Percentiles rank a stretch among this genome's conserved stretches.
phyloP scores from a whole-genome alignment of 2,888 invertebrate genomes.

The Hemaris fuciformis region DNA sequence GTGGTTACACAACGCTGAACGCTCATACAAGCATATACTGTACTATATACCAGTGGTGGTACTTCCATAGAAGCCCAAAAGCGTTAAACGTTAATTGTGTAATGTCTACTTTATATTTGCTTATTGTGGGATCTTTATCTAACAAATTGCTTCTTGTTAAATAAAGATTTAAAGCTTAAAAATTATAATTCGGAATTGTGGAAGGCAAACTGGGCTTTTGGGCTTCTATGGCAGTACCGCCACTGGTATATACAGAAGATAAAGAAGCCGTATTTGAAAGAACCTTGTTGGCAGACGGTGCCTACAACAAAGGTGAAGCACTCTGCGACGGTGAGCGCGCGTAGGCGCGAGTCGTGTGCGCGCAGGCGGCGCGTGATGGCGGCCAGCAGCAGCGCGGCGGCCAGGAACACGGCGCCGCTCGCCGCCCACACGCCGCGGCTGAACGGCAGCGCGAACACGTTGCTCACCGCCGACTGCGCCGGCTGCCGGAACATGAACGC shows the following conservation, averaged over 20 bases:
- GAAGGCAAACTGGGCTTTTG: too few species aligned
- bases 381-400: constrained; percentile 39
- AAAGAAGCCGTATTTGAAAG: not conserved
- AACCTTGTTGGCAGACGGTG: constrained; percentile 83
- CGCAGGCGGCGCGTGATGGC: constrained; percentile 27
- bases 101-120: too few species aligned
- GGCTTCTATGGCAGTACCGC: too few species aligned
- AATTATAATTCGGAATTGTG: too few species aligned
- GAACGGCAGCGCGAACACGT: constrained; percentile 83
- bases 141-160: too few species aligned
- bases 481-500: constrained; percentile 84
- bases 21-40: too few species aligned
- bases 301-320: constrained; percentile 79
- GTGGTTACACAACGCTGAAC: not conserved
- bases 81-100: too few species aligned
- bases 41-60: too few species aligned
- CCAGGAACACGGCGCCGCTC: constrained; percentile 36
- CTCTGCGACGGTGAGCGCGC: constrained; percentile 58
- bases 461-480: constrained; percentile 81
- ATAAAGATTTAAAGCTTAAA: too few species aligned
- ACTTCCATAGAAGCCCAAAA: too few species aligned
- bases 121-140: too few species aligned
- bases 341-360: constrained; percentile 24
- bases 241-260: not conserved
- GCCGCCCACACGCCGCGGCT: constrained; percentile 80